Conservation (phyloP, 2,888 invertebrate genomes). For the Pyrrhosoma nymphula region DNA sequence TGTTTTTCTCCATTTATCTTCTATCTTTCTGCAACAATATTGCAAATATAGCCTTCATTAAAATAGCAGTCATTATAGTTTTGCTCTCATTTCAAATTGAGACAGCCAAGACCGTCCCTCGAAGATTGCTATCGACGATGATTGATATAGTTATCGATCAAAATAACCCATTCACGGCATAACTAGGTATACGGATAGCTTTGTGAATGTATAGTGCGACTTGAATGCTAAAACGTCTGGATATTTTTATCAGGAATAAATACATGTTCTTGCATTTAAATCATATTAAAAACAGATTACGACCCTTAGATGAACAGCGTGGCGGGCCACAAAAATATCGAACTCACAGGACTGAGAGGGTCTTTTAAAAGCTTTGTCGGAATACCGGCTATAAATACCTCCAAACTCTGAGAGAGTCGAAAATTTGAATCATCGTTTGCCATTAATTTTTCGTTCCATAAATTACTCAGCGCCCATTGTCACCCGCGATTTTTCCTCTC, state of each 20-base stretch:
- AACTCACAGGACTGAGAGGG: background rate
- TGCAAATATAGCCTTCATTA: too few species aligned
- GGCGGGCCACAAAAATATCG: background rate
- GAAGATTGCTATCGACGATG: too few species aligned
- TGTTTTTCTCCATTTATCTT: too few species aligned
- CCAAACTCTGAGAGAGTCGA: background rate
- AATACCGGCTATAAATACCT: background rate
- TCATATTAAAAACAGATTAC: background rate
- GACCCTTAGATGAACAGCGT: background rate
- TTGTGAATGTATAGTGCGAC: background rate
- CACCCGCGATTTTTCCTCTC: slow-evolving; percentile 20
- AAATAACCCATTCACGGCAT: background rate
- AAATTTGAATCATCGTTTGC: slow-evolving; percentile 39
- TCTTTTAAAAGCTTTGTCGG: background rate
- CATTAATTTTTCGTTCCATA: slow-evolving; percentile 50
- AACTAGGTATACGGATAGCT: background rate
- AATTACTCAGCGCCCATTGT: slow-evolving; percentile 54
- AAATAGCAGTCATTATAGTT: too few species aligned
- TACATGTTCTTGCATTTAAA: background rate
- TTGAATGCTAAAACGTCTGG: background rate
- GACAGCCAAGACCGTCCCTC: too few species aligned
- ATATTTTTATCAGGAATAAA: too few species aligned
- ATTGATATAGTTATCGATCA: background rate
- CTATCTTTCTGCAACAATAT: too few species aligned
- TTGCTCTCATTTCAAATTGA: too few species aligned